These are phyloP conservation scores for Panthera tigris DNA, from an alignment of 2,113 vertebrate genomes.

Conservation along the genomic window DNA sequence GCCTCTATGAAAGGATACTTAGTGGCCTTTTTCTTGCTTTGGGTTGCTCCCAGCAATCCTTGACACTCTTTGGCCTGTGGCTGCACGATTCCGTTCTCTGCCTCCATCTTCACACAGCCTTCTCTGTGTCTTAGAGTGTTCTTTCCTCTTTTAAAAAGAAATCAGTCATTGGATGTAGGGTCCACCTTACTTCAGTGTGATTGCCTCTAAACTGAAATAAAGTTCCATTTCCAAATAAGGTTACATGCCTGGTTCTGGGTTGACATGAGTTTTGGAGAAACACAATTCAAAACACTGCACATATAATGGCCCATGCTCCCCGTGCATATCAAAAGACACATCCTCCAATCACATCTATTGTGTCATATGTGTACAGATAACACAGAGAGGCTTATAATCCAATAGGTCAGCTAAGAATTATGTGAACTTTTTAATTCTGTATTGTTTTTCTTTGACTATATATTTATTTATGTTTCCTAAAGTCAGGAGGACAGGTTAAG, in stretches of 20 bases:
- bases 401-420: background rate
- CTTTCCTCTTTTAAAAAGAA: background rate
- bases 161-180: background rate
- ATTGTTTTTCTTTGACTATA: background rate
- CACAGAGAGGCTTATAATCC: background rate
- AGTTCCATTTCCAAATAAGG: background rate
- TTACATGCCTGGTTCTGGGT: background rate
- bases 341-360: background rate
- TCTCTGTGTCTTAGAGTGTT: background rate
- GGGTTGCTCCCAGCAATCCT: background rate
- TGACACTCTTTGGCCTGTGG: background rate
- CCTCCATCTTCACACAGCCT: background rate
- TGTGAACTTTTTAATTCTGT: background rate
- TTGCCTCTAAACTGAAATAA: background rate
- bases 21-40: background rate
- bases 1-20: background rate
- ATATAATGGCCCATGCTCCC: background rate
- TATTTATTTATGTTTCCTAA: background rate
- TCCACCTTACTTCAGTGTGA: background rate
- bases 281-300: background rate
- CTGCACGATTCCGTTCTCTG: background rate
- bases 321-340: background rate
- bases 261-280: background rate
- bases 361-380: background rate
- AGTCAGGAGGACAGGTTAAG: background rate